Conservation (phyloP, 2,888 invertebrate species). For the Dioctria linearis region DNA sequence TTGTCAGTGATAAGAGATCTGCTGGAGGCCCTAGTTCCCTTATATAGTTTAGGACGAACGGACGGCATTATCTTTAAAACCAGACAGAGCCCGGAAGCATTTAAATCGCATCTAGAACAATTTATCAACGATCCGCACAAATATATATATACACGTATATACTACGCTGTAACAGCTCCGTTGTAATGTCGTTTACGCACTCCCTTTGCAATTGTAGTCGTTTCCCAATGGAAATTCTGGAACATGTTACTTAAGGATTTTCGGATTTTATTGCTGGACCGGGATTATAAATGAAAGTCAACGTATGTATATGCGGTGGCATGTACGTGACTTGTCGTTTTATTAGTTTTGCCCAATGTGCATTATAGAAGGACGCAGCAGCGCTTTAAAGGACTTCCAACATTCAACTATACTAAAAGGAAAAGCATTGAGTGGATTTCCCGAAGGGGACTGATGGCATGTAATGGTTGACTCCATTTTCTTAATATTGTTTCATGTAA, state of each 20-base stretch:
- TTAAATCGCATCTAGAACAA: constrained; percentile 42
- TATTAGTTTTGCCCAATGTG: constrained; percentile 20
- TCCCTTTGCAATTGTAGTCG: too few species aligned
- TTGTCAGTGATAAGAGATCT: constrained; percentile 22
- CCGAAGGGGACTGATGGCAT: not conserved
- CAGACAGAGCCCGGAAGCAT: constrained; percentile 4
- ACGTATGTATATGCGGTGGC: constrained; percentile 8
- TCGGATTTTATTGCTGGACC: constrained; percentile 33
- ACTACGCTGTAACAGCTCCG: too few species aligned
- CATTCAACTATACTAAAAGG: constrained; percentile 6
- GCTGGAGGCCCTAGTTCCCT: not conserved
- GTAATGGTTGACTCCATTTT: too few species aligned
- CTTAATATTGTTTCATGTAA: too few species aligned
- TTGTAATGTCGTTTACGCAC: too few species aligned
- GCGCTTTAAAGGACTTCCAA: constrained; percentile 33
- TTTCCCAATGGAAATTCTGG: too few species aligned
- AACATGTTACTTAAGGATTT: constrained; percentile 42
- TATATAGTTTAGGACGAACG: not conserved
- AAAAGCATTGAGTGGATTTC: constrained; percentile 19
- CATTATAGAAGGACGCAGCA: not conserved
- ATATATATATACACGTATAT: too few species aligned
- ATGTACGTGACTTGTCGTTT: constrained; percentile 42
- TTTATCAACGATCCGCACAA: constrained; percentile 25
- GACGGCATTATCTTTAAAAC: not conserved
- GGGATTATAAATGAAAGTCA: constrained; percentile 36